Evolutionary conservation across 2,797 vertebrate genomes (phyloP).

Genomic region (Meriones psammophilus): DNA sequence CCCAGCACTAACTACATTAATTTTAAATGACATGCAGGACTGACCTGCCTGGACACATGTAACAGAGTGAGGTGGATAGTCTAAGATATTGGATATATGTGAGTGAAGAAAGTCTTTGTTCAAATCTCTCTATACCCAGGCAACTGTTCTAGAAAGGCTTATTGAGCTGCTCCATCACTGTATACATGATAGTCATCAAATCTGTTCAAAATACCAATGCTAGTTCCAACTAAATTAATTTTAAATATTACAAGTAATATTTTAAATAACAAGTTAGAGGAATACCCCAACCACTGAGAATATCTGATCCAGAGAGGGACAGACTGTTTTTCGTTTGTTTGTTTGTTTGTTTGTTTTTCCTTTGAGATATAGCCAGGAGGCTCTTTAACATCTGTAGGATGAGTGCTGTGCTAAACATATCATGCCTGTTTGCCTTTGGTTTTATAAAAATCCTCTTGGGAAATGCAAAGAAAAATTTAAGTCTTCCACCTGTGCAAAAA

Average conservation of each 20-base stretch:
- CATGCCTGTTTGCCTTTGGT: background rate
- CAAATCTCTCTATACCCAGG: conserved; percentile 13
- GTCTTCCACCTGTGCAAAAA: background rate
- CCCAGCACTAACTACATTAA: conserved; percentile 28
- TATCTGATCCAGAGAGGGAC: background rate
- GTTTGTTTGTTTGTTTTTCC: background rate
- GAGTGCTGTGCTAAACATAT: background rate
- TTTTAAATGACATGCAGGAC: conserved; percentile 42
- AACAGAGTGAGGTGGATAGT: conserved; percentile 39
- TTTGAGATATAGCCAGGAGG: background rate
- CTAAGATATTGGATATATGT: background rate
- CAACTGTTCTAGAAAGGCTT: conserved; percentile 6
- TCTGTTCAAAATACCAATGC: conserved; percentile 20
- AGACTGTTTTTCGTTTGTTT: background rate
- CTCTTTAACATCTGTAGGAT: background rate
- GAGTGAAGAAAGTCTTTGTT: conserved; percentile 45
- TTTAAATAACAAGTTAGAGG: conserved; percentile 44
- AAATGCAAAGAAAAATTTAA: conserved; percentile 4
- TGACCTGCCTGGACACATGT: background rate
- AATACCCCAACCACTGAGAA: background rate
- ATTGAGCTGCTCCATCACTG: background rate
- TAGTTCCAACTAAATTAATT: background rate
- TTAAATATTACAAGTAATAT: background rate
- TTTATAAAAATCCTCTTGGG: background rate
- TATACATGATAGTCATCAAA: background rate